These are phyloP conservation scores for Leptopilina boulardi DNA, from an alignment of 1,140 invertebrate genomes.

Conservation along the genomic window DNA sequence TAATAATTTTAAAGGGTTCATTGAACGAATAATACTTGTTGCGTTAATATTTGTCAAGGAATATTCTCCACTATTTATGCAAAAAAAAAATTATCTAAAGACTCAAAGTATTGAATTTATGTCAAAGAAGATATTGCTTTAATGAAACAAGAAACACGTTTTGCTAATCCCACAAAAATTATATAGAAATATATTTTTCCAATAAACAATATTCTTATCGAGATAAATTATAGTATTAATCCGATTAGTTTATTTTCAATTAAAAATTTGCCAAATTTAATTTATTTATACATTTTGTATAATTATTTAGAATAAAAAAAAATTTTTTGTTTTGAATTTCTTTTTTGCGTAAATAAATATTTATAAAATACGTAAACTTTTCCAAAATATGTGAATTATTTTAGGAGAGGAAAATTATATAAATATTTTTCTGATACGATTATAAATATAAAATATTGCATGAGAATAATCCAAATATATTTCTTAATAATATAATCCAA, in stretches of 20 bases:
- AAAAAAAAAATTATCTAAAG: neutral
- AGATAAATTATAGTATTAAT: neutral
- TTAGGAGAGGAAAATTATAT: too few species aligned
- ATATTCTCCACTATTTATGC: neutral
- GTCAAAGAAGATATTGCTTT: neutral
- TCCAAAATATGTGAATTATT: too few species aligned
- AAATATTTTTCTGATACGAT: too few species aligned
- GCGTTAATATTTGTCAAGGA: constrained; percentile 22
- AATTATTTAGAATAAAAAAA: too few species aligned
- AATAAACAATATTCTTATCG: neutral
- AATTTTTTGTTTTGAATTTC: too few species aligned
- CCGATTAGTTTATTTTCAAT: too few species aligned
- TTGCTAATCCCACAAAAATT: neutral
- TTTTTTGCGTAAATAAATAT: too few species aligned
- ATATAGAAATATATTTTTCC: neutral
- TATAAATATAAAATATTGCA: too few species aligned
- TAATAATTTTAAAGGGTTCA: neutral
- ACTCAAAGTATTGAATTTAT: neutral
- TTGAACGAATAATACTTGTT: constrained; percentile 19
- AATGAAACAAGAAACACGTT: neutral
- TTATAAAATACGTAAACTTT: too few species aligned
- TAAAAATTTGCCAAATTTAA: too few species aligned
- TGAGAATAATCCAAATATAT: neutral
- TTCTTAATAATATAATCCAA: neutral
- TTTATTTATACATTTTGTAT: too few species aligned